Base-by-base conservation (phyloP, 1,140 invertebrate genomes). In the Contarinia nasturtii region DNA sequence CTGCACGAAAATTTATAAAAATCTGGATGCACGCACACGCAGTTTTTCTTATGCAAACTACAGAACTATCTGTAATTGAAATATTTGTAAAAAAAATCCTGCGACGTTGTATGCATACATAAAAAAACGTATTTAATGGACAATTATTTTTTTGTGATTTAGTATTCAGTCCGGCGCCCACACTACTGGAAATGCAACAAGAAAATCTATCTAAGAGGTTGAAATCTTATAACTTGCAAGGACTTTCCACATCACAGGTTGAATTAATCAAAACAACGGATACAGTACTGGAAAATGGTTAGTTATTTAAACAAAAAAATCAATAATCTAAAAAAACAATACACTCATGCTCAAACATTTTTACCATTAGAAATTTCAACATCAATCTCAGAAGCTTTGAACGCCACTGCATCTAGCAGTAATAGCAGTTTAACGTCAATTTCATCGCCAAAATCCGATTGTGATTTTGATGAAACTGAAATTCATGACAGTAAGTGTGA, bases 141-240 rank as follows among this genome's bases (percentile, higher is more conserved):
- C n/a, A n/a, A n/a, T n/a, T n/a, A n/a, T 14, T 43, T 17, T 19
- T 14, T 43, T 15, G 41, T 44, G 43, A 18, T n/a, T 5, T 20
- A 44, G 67, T 66, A 49, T 78, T 76, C 54, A 75, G 71, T 63
- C 70, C 77, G 5, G 77, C 77, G 19, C 79, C 80, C 20, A 83
- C 80, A 5, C 58, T 79, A 18, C 70, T 82, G 1, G 81, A 84
- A 57, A 67, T 73, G 48, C 79, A 82, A 59, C 68, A 80, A 49
- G 81, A 85, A 60, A 82, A 78, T 60, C 69, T 84, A 20, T 80
- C 77, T 15, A 77, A 82, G 53, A 69, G 83, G 54, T 63, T 85
- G 51, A 73, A 79, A 59, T 18, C 54, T 50, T 58, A 75, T 48
- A 69, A 81, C 37, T 33, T 33, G 20, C 19, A n/a, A 27, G 27